These are phyloP conservation scores for Acrocephalus scirpaceus DNA, from an alignment of 2,797 vertebrate species.

Conservation along the genomic window DNA sequence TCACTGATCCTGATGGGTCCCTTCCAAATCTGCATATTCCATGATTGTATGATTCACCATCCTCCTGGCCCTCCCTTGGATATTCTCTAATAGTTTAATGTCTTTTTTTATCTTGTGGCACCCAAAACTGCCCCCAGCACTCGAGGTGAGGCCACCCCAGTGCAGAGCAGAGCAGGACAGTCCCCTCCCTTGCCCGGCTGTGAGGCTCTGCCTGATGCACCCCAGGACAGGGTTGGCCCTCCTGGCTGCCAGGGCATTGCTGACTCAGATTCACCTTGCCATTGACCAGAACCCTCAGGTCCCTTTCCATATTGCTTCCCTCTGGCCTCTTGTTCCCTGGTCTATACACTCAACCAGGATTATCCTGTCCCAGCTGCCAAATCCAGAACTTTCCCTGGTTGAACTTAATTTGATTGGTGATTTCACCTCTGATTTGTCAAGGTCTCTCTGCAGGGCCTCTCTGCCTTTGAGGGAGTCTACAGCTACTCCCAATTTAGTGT, in stretches of 20 bases:
- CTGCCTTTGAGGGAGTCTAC: fast-evolving
- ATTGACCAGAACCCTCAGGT: neutral
- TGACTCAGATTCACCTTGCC: neutral
- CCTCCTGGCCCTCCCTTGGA: neutral
- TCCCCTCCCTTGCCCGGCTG: too few relatives aligned
- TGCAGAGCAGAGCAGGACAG: neutral
- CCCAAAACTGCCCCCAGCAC: neutral
- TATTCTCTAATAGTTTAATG: neutral
- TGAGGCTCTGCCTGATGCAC: too few relatives aligned
- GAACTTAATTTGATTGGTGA: neutral
- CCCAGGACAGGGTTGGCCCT: fast-evolving
- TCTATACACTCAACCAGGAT: neutral
- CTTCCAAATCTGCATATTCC: neutral
- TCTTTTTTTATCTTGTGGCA: neutral
- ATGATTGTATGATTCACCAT: neutral
- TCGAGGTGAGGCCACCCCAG: fast-evolving
- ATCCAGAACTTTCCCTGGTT: neutral
- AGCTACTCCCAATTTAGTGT: neutral
- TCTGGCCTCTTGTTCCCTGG: neutral
- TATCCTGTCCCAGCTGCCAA: neutral
- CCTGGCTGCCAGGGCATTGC: neutral
- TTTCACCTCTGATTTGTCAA: neutral
- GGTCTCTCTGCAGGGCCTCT: neutral
- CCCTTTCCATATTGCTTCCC: neutral
- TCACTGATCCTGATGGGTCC: neutral